Conservation (phyloP, 2,113 vertebrate species). For the Mus musculus region GRCm39 chrX:156385001-156385500, state of each 20-base stretch:
- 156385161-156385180: constrained; percentile 65
- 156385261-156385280: constrained; percentile 74
- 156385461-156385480: neutral
- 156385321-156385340: constrained; percentile 68
- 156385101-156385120: neutral
- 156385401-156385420: neutral
- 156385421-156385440: constrained; percentile 53
- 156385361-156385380: neutral
- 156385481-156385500: neutral
- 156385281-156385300: constrained; percentile 84
- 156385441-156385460: neutral
- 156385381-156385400: constrained; percentile 37
- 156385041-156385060: neutral
- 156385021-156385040: neutral
- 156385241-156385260: constrained; percentile 64
- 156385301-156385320: constrained; percentile 86
- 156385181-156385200: constrained; percentile 57
- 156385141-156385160: constrained; percentile 39
- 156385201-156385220: constrained; percentile 54
- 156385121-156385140: constrained; percentile 26
- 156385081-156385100: neutral
- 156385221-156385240: constrained; percentile 76
- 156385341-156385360: constrained; percentile 62
- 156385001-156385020: constrained; percentile 24
- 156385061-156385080: constrained; percentile 33